Conservation (phyloP, 37 sponge, comb jelly and placozoan genomes). For the Beroe forskalii region DNA sequence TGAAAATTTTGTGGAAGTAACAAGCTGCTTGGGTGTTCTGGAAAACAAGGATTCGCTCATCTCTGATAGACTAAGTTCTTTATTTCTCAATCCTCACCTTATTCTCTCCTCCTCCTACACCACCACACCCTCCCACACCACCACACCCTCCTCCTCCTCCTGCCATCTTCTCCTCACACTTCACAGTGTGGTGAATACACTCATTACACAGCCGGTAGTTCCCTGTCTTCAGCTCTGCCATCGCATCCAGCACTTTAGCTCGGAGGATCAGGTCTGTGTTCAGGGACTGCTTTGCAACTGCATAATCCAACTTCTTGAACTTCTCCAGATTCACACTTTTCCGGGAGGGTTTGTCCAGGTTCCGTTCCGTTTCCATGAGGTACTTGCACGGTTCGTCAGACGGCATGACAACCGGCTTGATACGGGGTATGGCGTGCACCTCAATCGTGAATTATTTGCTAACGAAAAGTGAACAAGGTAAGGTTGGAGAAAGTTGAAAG, state of each 20-base stretch:
- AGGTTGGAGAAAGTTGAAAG: background rate
- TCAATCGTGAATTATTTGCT: background rate
- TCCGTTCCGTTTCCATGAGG: background rate
- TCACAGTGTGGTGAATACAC: conserved; percentile 21
- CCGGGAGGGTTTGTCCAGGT: background rate
- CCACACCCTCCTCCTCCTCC: background rate
- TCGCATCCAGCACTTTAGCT: background rate
- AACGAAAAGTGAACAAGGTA: background rate
- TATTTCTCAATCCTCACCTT: no score
- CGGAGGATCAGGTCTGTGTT: background rate
- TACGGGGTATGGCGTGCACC: background rate
- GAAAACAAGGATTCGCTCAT: no score
- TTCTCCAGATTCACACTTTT: conserved; percentile 33
- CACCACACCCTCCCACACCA: no score
- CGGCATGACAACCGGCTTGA: background rate
- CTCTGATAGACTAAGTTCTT: no score
- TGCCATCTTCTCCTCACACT: background rate
- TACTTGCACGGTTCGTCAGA: background rate
- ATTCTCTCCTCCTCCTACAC: background rate
- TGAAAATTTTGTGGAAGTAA: no score
- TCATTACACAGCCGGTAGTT: background rate
- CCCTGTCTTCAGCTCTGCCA: conserved; percentile 26
- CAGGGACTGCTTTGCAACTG: conserved; percentile 2
- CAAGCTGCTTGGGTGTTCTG: no score
- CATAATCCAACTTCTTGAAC: background rate